Evolutionary conservation across 2,113 vertebrate genomes (phyloP).

Genomic region (Mobula hypostoma): DNA sequence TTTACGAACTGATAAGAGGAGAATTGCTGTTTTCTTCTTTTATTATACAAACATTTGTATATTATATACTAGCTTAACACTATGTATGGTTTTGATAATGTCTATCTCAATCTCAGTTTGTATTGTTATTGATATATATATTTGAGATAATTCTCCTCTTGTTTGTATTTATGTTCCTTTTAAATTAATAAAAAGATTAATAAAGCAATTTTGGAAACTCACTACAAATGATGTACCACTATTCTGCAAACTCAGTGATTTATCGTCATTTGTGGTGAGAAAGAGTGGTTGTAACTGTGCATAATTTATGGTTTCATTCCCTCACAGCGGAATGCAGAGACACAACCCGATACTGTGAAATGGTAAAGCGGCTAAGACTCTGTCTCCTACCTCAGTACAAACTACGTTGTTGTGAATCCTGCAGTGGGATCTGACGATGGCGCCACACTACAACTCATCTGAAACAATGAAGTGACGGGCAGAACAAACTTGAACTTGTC

Average conservation of each 20-base stretch:
- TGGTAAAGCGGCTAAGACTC: conserved; percentile 84
- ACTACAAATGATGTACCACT: background rate
- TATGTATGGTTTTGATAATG: too few relatives aligned
- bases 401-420: conserved; percentile 85
- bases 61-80: too few relatives aligned
- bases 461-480: background rate
- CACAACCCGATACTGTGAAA: conserved; percentile 91
- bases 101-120: too few relatives aligned
- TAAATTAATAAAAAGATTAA: too few relatives aligned
- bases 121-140: too few relatives aligned
- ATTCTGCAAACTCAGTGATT: background rate
- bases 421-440: conserved; percentile 70
- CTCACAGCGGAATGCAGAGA: conserved; percentile 77
- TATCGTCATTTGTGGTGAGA: background rate
- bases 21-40: too few relatives aligned
- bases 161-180: too few relatives aligned
- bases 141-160: too few relatives aligned
- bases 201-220: background rate
- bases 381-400: conserved; percentile 84
- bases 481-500: background rate
- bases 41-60: too few relatives aligned
- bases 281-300: conserved; percentile 7
- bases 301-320: conserved; percentile 40
- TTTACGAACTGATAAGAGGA: too few relatives aligned
- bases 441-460: background rate